Evolutionary conservation across 2,797 vertebrate genomes (phyloP), one percentile per base, ranked within the genome.

Genomic region (Liasis olivaceus): DNA sequence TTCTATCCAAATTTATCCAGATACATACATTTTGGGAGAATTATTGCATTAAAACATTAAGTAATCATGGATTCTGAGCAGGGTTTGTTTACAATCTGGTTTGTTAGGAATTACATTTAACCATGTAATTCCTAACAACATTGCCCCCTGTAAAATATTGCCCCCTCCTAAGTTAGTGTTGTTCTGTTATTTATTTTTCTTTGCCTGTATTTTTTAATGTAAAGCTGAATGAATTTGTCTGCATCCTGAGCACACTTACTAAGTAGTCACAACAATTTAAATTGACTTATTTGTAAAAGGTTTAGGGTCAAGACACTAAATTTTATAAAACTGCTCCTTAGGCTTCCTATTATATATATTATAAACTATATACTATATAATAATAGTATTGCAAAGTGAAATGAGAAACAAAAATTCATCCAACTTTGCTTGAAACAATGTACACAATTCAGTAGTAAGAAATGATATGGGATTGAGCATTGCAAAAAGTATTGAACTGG

Each of bases 401-500:
- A 87, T 85, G 1, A 91, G 84, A 81, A 87, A 89, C 1, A 7
- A 85, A 60, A 28, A 51, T 2, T 5, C 87, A 94, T 88, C 56
- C 56, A 62, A 3, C 36, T 69, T 11, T 1, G 0, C 0, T 93
- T 90, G 92, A 77, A 84, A 84, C 15, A 58, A 86, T 42, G 36
- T 69, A 77, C 54, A 60, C 36, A 93, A 60, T 36, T 86, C 85
- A 54, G 4, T 42, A 94, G 88, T 92, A 62, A 72, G 58, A 94
- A 94, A 0, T 81, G 42, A 93, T 94, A n/a, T 66, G 31, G 56
- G 15, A 88, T 11, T 1, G 1, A 56, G 56, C 17, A 24, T 58
- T 94, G 94, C 56, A 84, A 69, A 85, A 88, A 89, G 91, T 93
- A 89, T 36, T 60, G 54, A 91, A 91, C 60, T 69, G 95, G 88